Percentiles rank a stretch among this genome's conserved stretches.
Evolutionary conservation across 1,140 invertebrate species (phyloP).

Genomic region (Zaprionus gabonicus): DNA sequence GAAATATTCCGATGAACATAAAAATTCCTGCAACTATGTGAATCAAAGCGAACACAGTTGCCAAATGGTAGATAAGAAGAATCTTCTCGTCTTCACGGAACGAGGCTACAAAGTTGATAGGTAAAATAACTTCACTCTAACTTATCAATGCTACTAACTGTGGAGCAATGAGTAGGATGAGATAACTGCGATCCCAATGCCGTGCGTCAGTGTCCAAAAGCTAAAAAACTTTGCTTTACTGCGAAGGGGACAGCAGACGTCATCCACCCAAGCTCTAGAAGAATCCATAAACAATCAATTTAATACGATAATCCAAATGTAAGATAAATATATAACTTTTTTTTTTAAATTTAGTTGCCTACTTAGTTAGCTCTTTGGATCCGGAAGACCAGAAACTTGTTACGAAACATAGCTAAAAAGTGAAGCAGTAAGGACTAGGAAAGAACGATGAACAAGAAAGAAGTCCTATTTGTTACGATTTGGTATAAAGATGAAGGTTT

Average conservation of each 20-base stretch:
- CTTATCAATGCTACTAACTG: background rate
- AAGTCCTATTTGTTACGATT: too few species aligned
- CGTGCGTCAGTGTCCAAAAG: background rate
- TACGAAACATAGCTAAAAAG: background rate
- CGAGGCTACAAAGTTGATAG: background rate
- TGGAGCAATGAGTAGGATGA: background rate
- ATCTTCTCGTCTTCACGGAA: background rate
- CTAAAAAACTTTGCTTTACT: background rate
- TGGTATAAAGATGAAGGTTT: too few species aligned
- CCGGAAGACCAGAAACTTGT: background rate
- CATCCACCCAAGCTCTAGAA: background rate
- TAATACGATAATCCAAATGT: background rate
- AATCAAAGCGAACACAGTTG: background rate
- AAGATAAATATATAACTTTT: background rate
- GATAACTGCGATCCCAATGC: background rate
- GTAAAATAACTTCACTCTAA: background rate
- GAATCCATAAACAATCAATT: background rate
- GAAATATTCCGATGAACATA: background rate
- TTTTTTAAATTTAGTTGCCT: background rate
- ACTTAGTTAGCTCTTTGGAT: background rate
- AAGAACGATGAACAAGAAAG: too few species aligned
- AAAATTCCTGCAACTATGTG: background rate
- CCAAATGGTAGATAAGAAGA: background rate
- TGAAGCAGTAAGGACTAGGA: background rate
- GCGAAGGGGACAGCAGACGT: background rate